Conservation (phyloP, 2,888 invertebrate genomes). For the Sinhomidia bicolor region DNA sequence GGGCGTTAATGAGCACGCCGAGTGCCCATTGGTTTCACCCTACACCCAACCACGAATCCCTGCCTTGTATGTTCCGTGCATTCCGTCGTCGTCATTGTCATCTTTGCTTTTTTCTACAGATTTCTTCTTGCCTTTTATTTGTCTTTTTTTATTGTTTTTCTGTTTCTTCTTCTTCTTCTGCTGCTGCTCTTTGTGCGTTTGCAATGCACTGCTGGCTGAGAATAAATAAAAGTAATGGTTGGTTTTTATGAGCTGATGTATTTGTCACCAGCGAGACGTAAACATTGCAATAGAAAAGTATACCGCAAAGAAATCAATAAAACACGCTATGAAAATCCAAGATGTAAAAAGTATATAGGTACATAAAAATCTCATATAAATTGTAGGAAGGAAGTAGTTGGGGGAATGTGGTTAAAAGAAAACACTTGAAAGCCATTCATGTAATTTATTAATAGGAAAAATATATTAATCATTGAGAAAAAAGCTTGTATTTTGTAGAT, state of each 20-base stretch:
- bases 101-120: constrained; percentile 59
- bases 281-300: constrained; percentile 4
- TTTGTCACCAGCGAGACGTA: constrained; percentile 54
- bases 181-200: no score
- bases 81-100: constrained; percentile 70
- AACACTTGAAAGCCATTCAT: not conserved
- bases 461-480: not conserved
- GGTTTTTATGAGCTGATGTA: constrained; percentile 41
- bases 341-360: not conserved
- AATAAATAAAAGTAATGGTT: not conserved
- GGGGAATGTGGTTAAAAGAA: not conserved
- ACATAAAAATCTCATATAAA: no score
- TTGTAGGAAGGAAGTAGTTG: constrained; percentile 25
- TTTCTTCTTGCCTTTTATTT: constrained; percentile 48
- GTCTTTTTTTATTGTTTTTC: not conserved
- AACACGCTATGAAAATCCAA: not conserved
- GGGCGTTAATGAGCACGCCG: constrained; percentile 80
- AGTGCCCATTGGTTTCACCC: constrained; percentile 80
- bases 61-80: constrained; percentile 65
- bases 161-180: constrained; percentile 9
- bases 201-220: constrained; percentile 7
- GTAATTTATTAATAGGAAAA: constrained; percentile 14
- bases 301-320: not conserved
- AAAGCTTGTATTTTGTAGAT: not conserved
- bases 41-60: constrained; percentile 78